Conservation (phyloP, 2,797 vertebrate species). For the Esox lucius region DNA sequence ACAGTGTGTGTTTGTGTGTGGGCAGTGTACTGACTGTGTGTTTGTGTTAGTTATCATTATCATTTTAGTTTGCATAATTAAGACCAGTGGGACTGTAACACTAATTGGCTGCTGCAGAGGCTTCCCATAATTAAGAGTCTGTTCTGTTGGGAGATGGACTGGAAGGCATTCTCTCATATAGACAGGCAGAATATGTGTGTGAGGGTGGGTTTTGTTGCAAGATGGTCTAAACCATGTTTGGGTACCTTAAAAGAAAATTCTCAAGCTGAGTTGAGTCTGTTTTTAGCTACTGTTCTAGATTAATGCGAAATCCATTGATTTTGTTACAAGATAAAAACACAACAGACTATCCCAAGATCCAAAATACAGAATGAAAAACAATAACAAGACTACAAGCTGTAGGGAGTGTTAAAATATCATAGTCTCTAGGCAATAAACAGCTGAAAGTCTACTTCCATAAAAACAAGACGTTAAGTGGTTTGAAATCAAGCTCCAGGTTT, state of each 20-base stretch:
- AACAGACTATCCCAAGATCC: too few species aligned
- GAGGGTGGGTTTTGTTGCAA: not conserved
- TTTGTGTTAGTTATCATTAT: conserved; percentile 10
- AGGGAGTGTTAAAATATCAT: too few species aligned
- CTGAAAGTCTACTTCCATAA: too few species aligned
- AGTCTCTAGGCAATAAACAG: too few species aligned
- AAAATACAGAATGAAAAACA: too few species aligned
- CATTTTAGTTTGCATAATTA: conserved; percentile 23
- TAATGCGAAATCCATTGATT: too few species aligned
- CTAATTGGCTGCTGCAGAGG: conserved; percentile 12
- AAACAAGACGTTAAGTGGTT: too few species aligned
- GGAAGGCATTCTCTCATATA: conserved; percentile 1
- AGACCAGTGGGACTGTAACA: conserved; percentile 16
- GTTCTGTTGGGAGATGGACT: not conserved
- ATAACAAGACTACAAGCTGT: too few species aligned
- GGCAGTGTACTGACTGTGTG: not conserved
- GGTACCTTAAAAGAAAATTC: too few species aligned
- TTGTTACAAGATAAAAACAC: not conserved
- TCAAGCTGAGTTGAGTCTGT: not conserved
- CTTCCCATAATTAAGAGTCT: conserved; percentile 6
- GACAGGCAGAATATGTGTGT: not conserved
- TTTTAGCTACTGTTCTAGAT: not conserved
- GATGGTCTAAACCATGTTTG: not conserved
- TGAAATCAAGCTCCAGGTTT: too few species aligned
- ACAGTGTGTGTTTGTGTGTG: conserved; percentile 4